These are phyloP conservation scores for Troides oblongomaculatus DNA, from an alignment of 2,888 invertebrate genomes.

Conservation along the genomic window DNA sequence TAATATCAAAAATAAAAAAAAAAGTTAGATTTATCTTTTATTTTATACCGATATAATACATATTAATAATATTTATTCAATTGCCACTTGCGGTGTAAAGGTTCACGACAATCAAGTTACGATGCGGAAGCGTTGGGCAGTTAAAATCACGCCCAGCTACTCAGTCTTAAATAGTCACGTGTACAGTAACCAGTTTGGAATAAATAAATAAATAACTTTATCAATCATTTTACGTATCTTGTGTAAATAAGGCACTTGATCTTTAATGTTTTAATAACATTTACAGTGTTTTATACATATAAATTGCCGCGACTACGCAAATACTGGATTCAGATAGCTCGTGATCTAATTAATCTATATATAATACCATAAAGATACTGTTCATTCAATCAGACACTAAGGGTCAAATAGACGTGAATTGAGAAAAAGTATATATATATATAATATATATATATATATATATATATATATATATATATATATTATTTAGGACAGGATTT, in stretches of 20 bases:
- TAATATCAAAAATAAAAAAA: no score
- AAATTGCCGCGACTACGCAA: background rate
- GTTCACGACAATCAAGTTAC: conserved; percentile 5
- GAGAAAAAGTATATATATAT: no score
- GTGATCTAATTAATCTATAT: no score
- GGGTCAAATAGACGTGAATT: no score
- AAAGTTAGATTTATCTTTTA: no score
- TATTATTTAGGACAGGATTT: no score
- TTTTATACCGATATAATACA: no score
- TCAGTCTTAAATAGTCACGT: background rate
- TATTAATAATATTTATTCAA: background rate
- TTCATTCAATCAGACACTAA: no score
- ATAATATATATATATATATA: no score
- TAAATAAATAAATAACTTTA: background rate
- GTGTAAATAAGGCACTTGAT: background rate
- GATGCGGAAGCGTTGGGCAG: conserved; percentile 7
- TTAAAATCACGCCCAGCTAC: conserved; percentile 12
- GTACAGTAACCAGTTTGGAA: background rate
- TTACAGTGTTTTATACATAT: background rate
- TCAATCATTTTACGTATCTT: background rate
- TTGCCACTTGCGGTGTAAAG: background rate
- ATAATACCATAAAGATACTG: no score
- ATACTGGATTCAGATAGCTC: background rate
- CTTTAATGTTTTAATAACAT: background rate
- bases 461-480: no score